These are phyloP conservation scores for Nebria ingens DNA, from an alignment of 1,140 invertebrate genomes.

Conservation along the genomic window DNA sequence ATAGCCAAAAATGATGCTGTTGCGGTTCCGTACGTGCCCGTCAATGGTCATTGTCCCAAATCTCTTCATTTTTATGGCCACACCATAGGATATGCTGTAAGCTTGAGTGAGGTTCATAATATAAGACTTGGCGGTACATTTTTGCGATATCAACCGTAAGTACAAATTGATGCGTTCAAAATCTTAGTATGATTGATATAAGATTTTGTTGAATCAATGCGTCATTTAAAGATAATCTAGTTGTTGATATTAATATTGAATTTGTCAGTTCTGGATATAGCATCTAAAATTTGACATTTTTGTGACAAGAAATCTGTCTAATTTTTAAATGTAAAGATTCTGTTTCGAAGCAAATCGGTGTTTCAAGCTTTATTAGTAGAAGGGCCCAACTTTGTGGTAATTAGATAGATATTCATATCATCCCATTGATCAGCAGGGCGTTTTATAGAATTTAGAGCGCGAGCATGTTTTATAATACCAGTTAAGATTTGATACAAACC, in stretches of 20 bases:
- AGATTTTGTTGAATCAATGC: conserved; percentile 30
- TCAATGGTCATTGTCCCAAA: conserved; percentile 23
- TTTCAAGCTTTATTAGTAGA: conserved; percentile 26
- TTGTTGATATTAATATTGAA: conserved; percentile 14
- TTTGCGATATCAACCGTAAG: conserved; percentile 17
- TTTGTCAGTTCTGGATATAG: conserved; percentile 9
- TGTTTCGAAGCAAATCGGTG: conserved; percentile 17
- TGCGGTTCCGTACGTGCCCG: conserved; percentile 22
- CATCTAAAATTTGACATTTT: conserved; percentile 24
- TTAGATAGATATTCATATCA: too few species aligned
- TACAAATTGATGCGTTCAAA: conserved; percentile 24
- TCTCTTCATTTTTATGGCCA: conserved; percentile 16
- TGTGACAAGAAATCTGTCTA: conserved; percentile 22
- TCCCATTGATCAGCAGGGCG: too few species aligned
- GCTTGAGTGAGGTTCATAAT: conserved; percentile 17
- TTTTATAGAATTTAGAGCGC: too few species aligned
- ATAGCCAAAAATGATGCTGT: conserved; percentile 20
- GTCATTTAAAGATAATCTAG: conserved; percentile 26
- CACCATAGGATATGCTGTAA: conserved; percentile 22
- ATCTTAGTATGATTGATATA: conserved; percentile 28
- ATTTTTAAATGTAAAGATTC: conserved; percentile 19
- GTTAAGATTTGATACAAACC: too few species aligned
- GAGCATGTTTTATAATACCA: too few species aligned
- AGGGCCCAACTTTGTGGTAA: conserved; percentile 25
- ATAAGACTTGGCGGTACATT: conserved; percentile 26